phyloP scores from a whole-genome alignment of 2,888 invertebrate genomes.

The Dynastes grantii region DNA sequence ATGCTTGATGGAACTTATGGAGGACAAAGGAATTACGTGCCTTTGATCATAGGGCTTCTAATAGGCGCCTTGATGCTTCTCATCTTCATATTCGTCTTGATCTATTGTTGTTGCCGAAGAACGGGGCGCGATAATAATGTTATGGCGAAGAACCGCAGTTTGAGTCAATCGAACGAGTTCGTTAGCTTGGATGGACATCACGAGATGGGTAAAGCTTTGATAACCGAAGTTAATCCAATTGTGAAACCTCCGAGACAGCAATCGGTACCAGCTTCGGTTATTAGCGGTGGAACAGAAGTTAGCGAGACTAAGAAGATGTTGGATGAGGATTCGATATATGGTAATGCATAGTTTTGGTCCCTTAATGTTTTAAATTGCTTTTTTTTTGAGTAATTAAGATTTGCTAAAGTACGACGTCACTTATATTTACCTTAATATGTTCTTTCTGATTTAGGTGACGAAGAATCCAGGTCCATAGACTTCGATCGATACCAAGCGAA shows the following conservation, averaged over 20 bases:
- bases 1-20: conserved; percentile 55
- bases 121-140: conserved; percentile 54
- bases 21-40: conserved; percentile 67
- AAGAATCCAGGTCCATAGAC: conserved; percentile 80
- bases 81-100: conserved; percentile 70
- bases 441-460: conserved; percentile 73
- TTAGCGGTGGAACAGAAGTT: conserved; percentile 84
- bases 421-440: background rate
- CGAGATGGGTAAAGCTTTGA: conserved; percentile 89
- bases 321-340: conserved; percentile 77
- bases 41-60: conserved; percentile 71
- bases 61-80: conserved; percentile 71
- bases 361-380: background rate
- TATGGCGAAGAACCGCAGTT: conserved; percentile 62
- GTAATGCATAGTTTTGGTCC: conserved; percentile 25
- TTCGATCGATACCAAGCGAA: conserved; percentile 73
- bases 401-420: background rate
- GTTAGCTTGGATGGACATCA: conserved; percentile 84
- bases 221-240: conserved; percentile 88
- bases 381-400: background rate
- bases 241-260: conserved; percentile 87
- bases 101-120: conserved; percentile 67
- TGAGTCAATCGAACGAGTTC: conserved; percentile 69
- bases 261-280: conserved; percentile 81
- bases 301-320: conserved; percentile 87